Conservation (phyloP, 2,113 vertebrate species). For the Xyliphius kryptos region DNA sequence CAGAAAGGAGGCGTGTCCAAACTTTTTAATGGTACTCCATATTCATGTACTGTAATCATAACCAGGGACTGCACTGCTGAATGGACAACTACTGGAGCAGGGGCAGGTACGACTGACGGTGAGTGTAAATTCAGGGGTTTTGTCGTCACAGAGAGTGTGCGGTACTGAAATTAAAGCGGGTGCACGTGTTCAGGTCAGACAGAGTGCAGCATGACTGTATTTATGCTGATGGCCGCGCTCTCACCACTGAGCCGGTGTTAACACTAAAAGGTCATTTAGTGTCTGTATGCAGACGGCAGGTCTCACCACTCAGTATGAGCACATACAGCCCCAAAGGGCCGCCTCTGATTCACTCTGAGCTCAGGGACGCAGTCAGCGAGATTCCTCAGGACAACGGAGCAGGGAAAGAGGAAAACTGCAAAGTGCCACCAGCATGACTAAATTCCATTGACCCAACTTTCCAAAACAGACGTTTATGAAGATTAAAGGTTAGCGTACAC, state of each 20-base stretch:
- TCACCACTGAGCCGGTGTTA: conserved; percentile 21
- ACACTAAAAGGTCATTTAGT: conserved; percentile 41
- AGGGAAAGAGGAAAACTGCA: conserved; percentile 11
- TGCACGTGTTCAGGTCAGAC: conserved; percentile 28
- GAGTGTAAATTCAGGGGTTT: background rate
- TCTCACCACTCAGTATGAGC: conserved; percentile 26
- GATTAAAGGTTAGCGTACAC: too few species aligned
- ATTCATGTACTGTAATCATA: too few species aligned
- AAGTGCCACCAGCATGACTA: conserved; percentile 30
- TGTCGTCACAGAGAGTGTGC: background rate
- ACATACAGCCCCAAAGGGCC: conserved; percentile 36
- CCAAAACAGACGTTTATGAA: too few species aligned
- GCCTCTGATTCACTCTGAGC: conserved; percentile 24
- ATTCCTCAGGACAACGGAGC: conserved; percentile 4
- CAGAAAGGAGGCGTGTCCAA: too few species aligned
- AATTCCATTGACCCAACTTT: conserved; percentile 49
- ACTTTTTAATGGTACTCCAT: too few species aligned
- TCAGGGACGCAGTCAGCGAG: conserved; percentile 13
- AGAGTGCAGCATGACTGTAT: conserved; percentile 5
- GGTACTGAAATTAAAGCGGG: conserved; percentile 2
- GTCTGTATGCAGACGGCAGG: conserved; percentile 30
- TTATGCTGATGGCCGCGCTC: conserved; percentile 17
- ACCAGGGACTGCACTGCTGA: too few species aligned
- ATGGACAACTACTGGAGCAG: too few species aligned
- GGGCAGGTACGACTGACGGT: too few species aligned